Evolutionary conservation across 2,888 invertebrate genomes (phyloP), one percentile per base, ranked within the genome.

Genomic region (Luperina testacea): DNA sequence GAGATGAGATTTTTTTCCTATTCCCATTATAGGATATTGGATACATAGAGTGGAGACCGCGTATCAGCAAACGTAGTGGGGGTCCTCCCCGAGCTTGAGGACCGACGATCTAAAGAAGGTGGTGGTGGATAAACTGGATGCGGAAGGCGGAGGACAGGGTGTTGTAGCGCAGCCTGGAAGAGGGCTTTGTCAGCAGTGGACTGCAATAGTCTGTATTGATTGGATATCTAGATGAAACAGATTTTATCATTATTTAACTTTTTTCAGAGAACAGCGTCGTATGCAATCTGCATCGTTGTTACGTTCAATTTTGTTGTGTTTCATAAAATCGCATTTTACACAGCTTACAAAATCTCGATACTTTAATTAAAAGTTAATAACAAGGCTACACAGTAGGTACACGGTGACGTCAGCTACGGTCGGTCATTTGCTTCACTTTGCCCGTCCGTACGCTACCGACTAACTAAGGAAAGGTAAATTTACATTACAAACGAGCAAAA

Each of bases 401-500:
- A 83, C 65, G 72, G 80, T 74, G 85, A 83, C 83, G 87, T 84
- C 88, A 84, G 84, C 84, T 86, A 82, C 88, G 83, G 80, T 80
- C 88, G 88, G 86, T 90, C 90, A 91, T 92, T 92, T 87, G 88
- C 89, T 90, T 86, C 87, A 87, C 90, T 91, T 90, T 87, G 90
- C 89, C 84, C 88, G 86, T 85, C 87, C 89, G 90, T 90, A 90
- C 90, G 90, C 90, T 87, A 85, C 87, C 83, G 85, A 91, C 92
- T 92, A 92, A 93, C 93, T 93, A 92, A 94, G 92, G 92, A 92
- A 92, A 93, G 91, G 94, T 92, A 92, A 92, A 95, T 95, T 94
- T 94, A 93, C 95, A 94, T 94, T 91, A 93, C 94, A 95, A 94
- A 94, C 94, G 94, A 92, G 91, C 89, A 91, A 92, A 93, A 93